phyloP scores from a whole-genome alignment of 1,140 invertebrate genomes.

The Leptinotarsa lineolata region DNA sequence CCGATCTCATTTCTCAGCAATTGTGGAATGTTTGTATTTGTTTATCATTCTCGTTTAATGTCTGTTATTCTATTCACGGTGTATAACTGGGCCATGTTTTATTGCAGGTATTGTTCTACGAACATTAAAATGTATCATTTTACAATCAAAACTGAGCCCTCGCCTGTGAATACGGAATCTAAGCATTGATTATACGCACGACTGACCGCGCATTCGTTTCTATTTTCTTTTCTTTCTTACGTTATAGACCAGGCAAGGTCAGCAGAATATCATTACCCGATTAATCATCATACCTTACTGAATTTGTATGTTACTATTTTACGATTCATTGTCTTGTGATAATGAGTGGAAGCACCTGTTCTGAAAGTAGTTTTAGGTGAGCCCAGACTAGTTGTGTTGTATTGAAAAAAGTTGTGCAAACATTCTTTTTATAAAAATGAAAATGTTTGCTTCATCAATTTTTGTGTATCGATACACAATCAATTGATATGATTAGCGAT shows the following conservation, averaged over 20 bases:
- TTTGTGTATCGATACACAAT: too few relatives aligned
- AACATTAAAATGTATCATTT: conserved; percentile 54
- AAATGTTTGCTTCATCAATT: too few relatives aligned
- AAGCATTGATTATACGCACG: conserved; percentile 52
- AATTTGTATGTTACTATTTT: too few relatives aligned
- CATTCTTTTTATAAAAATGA: too few relatives aligned
- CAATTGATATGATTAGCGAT: too few relatives aligned
- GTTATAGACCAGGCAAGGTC: background rate
- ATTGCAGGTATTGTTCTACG: conserved; percentile 43
- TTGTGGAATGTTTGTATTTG: conserved; percentile 24
- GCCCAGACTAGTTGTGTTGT: too few relatives aligned
- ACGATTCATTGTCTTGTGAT: too few relatives aligned
- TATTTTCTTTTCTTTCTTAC: conserved; percentile 9
- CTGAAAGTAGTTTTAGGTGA: too few relatives aligned
- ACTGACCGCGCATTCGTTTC: conserved; percentile 41
- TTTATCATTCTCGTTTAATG: conserved; percentile 29
- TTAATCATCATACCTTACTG: too few relatives aligned
- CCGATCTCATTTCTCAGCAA: conserved; percentile 21
- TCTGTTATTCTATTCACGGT: conserved; percentile 37
- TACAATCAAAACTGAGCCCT: conserved; percentile 46
- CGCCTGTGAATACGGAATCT: conserved; percentile 45
- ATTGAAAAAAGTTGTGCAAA: too few relatives aligned
- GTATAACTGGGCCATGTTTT: conserved; percentile 28
- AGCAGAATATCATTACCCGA: background rate
- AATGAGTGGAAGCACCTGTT: too few relatives aligned